Evolutionary conservation across 2,888 invertebrate species (phyloP).

Genomic region (Sialis lutaria): DNA sequence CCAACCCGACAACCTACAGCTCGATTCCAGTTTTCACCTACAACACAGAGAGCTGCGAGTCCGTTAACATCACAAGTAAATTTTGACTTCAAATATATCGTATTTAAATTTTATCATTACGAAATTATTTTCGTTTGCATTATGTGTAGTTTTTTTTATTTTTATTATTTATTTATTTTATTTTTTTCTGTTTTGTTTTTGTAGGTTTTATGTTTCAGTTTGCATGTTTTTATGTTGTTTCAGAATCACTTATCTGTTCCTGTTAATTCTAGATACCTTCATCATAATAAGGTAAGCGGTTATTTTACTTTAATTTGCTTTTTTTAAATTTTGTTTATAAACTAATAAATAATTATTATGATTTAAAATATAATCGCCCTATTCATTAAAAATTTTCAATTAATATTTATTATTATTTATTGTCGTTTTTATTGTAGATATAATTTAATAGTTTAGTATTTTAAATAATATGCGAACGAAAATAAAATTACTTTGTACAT

Average conservation of each 20-base stretch:
- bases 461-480: no score
- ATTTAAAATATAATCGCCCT: no score
- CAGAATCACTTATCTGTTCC: constrained; percentile 80
- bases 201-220: constrained; percentile 39
- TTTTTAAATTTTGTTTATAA: no score
- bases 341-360: no score
- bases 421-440: no score
- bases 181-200: constrained; percentile 22
- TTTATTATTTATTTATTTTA: constrained; percentile 12
- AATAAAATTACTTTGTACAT: no score
- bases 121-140: not conserved
- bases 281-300: constrained; percentile 57
- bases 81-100: not conserved
- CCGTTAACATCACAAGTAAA: constrained; percentile 13
- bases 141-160: constrained; percentile 3
- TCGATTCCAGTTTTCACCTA: constrained; percentile 22
- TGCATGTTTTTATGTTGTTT: constrained; percentile 42
- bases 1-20: constrained; percentile 27
- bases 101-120: not conserved
- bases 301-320: constrained; percentile 6
- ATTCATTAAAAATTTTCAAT: no score
- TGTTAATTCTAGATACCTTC: constrained; percentile 68
- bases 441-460: no score
- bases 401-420: no score
- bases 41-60: constrained; percentile 2